Evolutionary conservation across 2,113 vertebrate genomes (phyloP).

Genomic region (Macroglossus sobrinus): DNA sequence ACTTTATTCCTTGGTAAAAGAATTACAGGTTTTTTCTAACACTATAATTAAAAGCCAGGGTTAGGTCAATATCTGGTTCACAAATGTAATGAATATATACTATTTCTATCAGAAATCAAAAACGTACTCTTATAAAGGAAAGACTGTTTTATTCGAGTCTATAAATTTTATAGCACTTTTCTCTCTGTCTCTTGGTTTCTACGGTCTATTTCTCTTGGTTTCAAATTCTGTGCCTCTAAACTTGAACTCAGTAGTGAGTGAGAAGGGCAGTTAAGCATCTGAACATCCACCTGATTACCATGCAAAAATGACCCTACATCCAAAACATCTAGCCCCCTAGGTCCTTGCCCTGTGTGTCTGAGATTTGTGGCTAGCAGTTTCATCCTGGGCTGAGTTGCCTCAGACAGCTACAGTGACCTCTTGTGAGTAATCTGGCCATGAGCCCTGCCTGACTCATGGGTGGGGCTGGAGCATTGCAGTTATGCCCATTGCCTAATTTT

Average conservation of each 20-base stretch:
- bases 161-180: neutral
- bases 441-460: conserved; percentile 64
- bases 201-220: neutral
- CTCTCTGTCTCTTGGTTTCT: neutral
- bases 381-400: neutral
- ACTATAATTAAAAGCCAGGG: conserved; percentile 10
- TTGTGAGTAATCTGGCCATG: conserved; percentile 46
- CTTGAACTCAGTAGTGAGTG: neutral
- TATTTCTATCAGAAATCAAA: conserved; percentile 25
- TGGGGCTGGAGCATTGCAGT: conserved; percentile 35
- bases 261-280: neutral
- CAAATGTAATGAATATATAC: neutral
- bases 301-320: neutral
- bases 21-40: conserved; percentile 17
- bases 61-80: neutral
- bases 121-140: neutral
- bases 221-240: neutral
- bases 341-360: neutral
- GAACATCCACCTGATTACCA: neutral
- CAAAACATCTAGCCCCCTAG: neutral
- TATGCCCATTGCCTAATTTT: conserved; percentile 61
- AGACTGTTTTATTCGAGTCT: neutral
- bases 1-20: neutral
- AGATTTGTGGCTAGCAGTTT: neutral
- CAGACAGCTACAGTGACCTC: conserved; percentile 54